These are phyloP conservation scores for Betta splendens DNA, from an alignment of 2,797 vertebrate genomes.

Conservation along the genomic window DNA sequence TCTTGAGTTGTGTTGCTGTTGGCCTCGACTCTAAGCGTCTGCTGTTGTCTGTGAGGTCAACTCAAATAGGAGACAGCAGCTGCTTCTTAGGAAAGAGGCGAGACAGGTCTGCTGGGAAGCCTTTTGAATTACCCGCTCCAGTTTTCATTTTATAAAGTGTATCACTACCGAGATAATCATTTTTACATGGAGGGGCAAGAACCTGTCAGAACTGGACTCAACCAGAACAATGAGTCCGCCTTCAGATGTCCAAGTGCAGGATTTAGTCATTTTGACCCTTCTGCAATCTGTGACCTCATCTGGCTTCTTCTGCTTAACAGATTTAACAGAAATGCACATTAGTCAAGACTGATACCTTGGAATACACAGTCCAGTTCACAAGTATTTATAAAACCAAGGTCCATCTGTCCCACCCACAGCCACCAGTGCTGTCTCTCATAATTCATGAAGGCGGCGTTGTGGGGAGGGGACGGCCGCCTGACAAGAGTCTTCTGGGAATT, in stretches of 20 bases:
- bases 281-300: slow-evolving; percentile 44
- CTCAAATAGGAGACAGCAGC: slow-evolving; percentile 62
- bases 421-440: slow-evolving; percentile 39
- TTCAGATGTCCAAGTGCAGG: slow-evolving; percentile 44
- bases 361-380: slow-evolving; percentile 20
- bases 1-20: slow-evolving; percentile 62
- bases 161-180: slow-evolving; percentile 34
- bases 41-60: slow-evolving; percentile 50
- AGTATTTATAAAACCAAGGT: slow-evolving; percentile 43
- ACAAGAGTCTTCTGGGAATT: slow-evolving; percentile 64
- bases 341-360: slow-evolving; percentile 19
- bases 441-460: slow-evolving; percentile 57
- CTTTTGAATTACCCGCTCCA: slow-evolving; percentile 43
- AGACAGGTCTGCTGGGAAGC: slow-evolving; percentile 43
- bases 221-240: slow-evolving; percentile 28
- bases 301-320: slow-evolving; percentile 35
- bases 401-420: neutral
- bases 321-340: slow-evolving; percentile 31
- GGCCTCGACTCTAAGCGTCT: slow-evolving; percentile 37
- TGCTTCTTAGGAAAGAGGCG: slow-evolving; percentile 63
- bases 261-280: slow-evolving; percentile 48
- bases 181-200: slow-evolving; percentile 34
- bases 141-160: slow-evolving; percentile 51
- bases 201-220: slow-evolving; percentile 57
- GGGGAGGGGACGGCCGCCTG: slow-evolving; percentile 37